Evolutionary conservation across 1,140 invertebrate genomes (phyloP).

Genomic region (Trachelipus rathkii): DNA sequence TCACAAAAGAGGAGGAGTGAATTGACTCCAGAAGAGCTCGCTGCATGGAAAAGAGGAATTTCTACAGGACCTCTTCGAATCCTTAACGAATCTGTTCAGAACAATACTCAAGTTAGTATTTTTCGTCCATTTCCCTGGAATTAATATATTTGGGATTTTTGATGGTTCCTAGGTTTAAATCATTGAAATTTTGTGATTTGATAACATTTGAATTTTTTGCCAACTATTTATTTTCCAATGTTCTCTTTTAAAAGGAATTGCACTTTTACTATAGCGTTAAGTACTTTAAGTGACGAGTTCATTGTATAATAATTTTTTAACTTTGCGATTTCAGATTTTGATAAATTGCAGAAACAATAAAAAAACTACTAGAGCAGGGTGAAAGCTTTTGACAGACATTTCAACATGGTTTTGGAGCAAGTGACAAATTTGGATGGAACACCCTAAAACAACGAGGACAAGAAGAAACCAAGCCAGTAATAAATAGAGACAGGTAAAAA

Average conservation of each 20-base stretch:
- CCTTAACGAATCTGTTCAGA: slow-evolving; percentile 95
- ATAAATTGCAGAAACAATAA: slow-evolving; percentile 90
- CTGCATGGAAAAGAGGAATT: slow-evolving; percentile 95
- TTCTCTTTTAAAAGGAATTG: too few species aligned
- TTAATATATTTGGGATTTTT: too few species aligned
- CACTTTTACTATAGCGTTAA: too few species aligned
- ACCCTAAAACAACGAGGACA: slow-evolving; percentile 95
- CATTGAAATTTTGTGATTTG: too few species aligned
- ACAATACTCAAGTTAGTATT: slow-evolving; percentile 81
- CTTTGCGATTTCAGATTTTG: too few species aligned
- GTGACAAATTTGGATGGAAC: slow-evolving; percentile 99
- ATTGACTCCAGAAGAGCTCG: slow-evolving; percentile 93
- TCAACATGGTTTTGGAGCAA: slow-evolving; percentile 99
- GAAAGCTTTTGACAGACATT: slow-evolving; percentile 98
- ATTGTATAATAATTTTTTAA: too few species aligned
- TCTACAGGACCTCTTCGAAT: slow-evolving; percentile 97
- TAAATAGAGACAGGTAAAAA: slow-evolving; percentile 71
- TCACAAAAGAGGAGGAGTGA: slow-evolving; percentile 62
- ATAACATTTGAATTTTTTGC: too few species aligned
- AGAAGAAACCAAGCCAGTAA: slow-evolving; percentile 97
- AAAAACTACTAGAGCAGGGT: slow-evolving; percentile 92
- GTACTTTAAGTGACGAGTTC: too few species aligned
- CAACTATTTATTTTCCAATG: too few species aligned
- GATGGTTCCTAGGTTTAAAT: too few species aligned
- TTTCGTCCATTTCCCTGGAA: too few species aligned